Conservation (phyloP, 2,888 invertebrate species). For the Diachrysia chrysitis region DNA sequence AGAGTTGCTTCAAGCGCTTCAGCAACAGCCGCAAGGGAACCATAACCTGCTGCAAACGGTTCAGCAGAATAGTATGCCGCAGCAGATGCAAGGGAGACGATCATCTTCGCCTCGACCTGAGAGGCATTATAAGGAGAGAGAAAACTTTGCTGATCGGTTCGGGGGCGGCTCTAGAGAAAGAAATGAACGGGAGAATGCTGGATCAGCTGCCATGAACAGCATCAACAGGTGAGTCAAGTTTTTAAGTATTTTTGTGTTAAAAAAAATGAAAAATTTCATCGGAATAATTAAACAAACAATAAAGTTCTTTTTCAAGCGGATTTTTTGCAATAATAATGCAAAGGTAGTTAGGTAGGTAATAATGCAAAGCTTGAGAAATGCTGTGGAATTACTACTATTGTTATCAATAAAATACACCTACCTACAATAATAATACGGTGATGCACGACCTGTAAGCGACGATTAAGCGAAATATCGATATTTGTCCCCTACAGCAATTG, state of each 20-base stretch:
- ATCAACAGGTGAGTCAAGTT: conserved; percentile 89
- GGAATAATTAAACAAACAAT: no score
- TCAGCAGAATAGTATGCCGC: conserved; percentile 84
- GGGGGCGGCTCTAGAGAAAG: conserved; percentile 86
- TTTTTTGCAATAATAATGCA: no score
- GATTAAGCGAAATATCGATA: conserved; percentile 34
- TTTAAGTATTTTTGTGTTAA: conserved; percentile 12
- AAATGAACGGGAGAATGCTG: conserved; percentile 87
- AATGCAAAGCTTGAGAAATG: background rate
- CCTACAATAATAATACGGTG: background rate
- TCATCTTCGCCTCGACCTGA: conserved; percentile 84
- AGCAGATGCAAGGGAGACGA: conserved; percentile 86
- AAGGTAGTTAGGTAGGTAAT: no score
- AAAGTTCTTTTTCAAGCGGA: no score
- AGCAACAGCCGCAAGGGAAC: conserved; percentile 89
- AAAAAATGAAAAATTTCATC: background rate
- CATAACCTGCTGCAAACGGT: conserved; percentile 86
- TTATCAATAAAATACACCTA: background rate
- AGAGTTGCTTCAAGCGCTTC: conserved; percentile 93
- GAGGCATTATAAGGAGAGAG: conserved; percentile 86
- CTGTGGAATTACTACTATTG: no score
- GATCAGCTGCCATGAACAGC: conserved; percentile 90
- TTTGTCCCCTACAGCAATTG: conserved; percentile 41
- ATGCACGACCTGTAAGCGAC: conserved; percentile 13
- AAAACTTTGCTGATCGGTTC: conserved; percentile 81